Percentiles rank a stretch among this genome's conserved stretches.
phyloP scores from a whole-genome alignment of 2,113 vertebrate species.

The Zosterops hypoxanthus region DNA sequence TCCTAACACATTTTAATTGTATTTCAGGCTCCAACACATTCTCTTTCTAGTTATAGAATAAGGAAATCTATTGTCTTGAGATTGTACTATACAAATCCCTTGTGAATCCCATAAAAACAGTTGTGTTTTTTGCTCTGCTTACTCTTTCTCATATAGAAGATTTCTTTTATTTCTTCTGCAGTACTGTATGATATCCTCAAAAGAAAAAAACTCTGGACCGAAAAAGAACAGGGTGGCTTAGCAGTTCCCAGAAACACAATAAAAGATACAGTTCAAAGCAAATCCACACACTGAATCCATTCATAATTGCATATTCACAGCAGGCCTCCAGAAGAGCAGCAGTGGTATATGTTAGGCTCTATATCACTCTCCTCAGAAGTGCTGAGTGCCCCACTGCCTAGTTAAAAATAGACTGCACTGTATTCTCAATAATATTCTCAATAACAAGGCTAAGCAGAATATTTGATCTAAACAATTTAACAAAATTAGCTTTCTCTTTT shows the following conservation, averaged over 20 bases:
- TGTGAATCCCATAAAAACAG: background rate
- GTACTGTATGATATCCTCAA: background rate
- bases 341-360: background rate
- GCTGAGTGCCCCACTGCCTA: background rate
- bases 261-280: background rate
- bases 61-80: background rate
- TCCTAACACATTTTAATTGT: background rate
- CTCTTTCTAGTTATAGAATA: background rate
- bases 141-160: background rate
- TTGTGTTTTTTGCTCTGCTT: background rate
- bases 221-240: background rate
- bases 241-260: background rate
- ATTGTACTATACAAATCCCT: background rate
- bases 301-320: background rate
- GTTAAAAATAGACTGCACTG: background rate
- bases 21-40: background rate
- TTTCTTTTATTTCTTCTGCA: background rate
- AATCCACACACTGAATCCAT: background rate
- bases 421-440: background rate
- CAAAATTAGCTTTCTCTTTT: slow-evolving; percentile 10
- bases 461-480: background rate
- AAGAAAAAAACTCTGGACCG: background rate
- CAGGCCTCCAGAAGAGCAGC: background rate
- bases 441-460: background rate
- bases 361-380: background rate